Evolutionary conservation across 64 coral and sea anemone species (phyloP), one percentile per base, ranked within the genome.

Genomic region (Stylophora pistillata): DNA sequence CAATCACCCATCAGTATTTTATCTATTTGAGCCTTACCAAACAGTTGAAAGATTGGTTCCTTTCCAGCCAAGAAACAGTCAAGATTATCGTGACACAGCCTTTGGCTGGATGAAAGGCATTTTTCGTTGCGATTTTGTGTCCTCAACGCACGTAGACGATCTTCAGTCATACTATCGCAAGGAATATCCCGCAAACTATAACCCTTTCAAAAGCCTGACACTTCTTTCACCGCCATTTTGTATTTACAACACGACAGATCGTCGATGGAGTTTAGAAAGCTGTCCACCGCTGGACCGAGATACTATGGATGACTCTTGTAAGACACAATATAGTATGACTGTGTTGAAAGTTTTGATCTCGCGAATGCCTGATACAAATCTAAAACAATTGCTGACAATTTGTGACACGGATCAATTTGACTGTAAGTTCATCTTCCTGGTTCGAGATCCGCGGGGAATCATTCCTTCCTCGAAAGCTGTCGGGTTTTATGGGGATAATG

Each of bases 11-110:
- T 47, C 32, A 15, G 73, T 75, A 20, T 75, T 75, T 75, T 75
- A 75, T 75, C 34, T 75, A 33, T 75, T 75, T 21, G 73, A 75
- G 16, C 73, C 73, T 75, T 75, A 75, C 10, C 73, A 75, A 75
- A 75, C 73, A 52, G 73, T 75, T 14, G 73, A 75, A n/a, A 32
- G 73, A 75, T 16, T 47, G 16, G 16, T 23, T 30, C 5, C 32
- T 1, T 5, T 5, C 32, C 31, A 47, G 16, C 32, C 73, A 75
- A 15, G 18, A 5, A 26, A n/a, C 64, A 68, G 26, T 21, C 20
- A n/a, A 25, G 10, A 68, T 10, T 68, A 68, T 25, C 31, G 21
- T 1, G 73, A 75, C 12, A 52, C 4, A 9, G 73, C 73, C 15
- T 75, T 53, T 47, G 1, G 34, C 17, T 75, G 73, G 73, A 75